A percentile compares a stretch with the other conserved stretches of the same genome.
These are phyloP conservation scores for Telenomus remus DNA, from an alignment of 1,140 invertebrate genomes.

Conservation along the genomic window DNA sequence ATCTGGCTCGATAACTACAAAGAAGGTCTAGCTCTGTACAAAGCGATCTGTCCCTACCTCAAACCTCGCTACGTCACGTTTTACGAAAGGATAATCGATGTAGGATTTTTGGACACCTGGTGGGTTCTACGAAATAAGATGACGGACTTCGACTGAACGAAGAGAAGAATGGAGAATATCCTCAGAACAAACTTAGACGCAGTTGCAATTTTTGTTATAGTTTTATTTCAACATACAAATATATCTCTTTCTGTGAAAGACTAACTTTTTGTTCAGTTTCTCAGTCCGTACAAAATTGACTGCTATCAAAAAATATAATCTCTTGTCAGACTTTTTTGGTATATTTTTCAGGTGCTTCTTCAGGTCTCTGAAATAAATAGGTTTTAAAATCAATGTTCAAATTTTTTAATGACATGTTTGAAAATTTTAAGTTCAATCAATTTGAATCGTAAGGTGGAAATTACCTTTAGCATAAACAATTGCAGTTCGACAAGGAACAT, in stretches of 20 bases:
- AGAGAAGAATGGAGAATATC: conserved; percentile 23
- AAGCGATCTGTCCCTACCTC: conserved; percentile 83
- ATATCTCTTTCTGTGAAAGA: conserved; percentile 39
- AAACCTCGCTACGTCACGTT: conserved; percentile 79
- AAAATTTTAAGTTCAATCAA: too few relatives aligned
- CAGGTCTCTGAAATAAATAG: too few relatives aligned
- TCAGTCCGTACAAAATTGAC: neutral
- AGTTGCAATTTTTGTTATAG: conserved; percentile 23
- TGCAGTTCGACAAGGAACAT: conserved; percentile 81
- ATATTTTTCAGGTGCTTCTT: too few relatives aligned
- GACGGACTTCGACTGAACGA: conserved; percentile 86
- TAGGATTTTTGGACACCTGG: conserved; percentile 86
- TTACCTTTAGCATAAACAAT: conserved; percentile 78
- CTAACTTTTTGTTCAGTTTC: conserved; percentile 21
- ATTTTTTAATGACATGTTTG: too few relatives aligned
- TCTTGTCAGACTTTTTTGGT: conserved; percentile 23
- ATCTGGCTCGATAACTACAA: conserved; percentile 85
- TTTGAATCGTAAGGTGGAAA: conserved; percentile 62
- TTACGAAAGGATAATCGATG: conserved; percentile 82
- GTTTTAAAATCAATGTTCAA: too few relatives aligned
- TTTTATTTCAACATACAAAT: conserved; percentile 40
- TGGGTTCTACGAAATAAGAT: conserved; percentile 83
- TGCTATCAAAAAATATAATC: conserved; percentile 52
- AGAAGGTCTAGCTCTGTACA: conserved; percentile 80
- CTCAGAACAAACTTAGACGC: neutral